Conservation (phyloP, 2,797 vertebrate genomes). For the Glyptemys insculpta region DNA sequence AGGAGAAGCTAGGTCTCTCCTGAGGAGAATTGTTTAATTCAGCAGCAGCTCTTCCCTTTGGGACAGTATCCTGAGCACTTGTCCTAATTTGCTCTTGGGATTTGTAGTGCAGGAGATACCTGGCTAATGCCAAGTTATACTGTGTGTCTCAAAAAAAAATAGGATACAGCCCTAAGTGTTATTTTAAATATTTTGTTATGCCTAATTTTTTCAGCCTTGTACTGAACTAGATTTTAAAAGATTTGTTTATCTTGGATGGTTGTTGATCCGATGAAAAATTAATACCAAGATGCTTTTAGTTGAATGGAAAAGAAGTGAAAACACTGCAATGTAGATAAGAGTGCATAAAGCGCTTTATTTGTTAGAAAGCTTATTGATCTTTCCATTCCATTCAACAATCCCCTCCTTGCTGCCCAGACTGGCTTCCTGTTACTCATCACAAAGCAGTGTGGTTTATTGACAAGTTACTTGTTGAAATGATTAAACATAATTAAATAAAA, state of each 20-base stretch:
- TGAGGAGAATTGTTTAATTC: background rate
- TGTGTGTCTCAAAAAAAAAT: background rate
- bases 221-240: conserved; percentile 64
- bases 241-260: conserved; percentile 59
- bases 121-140: background rate
- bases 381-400: background rate
- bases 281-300: conserved; percentile 55
- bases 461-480: background rate
- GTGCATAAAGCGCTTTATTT: too few species aligned
- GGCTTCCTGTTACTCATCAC: background rate
- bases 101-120: background rate
- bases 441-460: background rate
- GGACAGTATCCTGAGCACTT: background rate
- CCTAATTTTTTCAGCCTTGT: background rate
- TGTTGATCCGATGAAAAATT: conserved; percentile 29
- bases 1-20: background rate
- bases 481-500: background rate
- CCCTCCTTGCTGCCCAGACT: background rate
- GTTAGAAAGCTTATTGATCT: conserved; percentile 37
- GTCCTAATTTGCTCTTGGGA: background rate
- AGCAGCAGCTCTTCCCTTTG: background rate
- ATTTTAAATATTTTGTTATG: background rate
- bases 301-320: conserved; percentile 59
- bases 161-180: background rate
- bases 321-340: background rate